Percentiles rank a stretch among this genome's conserved stretches.
phyloP scores from a whole-genome alignment of 2,797 vertebrate species.

The Capromys pilorides region DNA sequence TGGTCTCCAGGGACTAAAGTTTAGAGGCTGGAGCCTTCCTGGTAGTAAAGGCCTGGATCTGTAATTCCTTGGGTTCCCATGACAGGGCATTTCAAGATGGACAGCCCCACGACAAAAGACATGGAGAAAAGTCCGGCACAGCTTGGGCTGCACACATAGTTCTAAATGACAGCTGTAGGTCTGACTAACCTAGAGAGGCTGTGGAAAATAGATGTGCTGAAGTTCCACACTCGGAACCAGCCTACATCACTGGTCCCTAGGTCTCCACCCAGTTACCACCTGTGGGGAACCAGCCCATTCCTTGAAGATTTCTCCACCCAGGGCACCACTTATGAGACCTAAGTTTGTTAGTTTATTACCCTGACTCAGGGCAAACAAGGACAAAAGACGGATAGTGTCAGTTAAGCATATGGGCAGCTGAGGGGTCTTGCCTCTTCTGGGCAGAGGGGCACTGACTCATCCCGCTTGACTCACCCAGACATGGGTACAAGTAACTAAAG shows the following conservation, averaged over 20 bases:
- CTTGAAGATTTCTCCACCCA: background rate
- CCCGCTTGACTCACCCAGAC: background rate
- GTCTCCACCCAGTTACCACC: background rate
- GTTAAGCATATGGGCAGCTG: background rate
- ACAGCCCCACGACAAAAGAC: background rate
- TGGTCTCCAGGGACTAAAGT: background rate
- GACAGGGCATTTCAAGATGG: background rate
- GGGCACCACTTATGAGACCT: background rate
- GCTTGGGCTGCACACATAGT: background rate
- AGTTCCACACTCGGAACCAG: background rate
- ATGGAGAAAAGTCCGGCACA: background rate
- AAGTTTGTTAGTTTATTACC: background rate
- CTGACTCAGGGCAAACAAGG: background rate
- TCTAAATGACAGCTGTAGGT: background rate
- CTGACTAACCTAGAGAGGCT: background rate
- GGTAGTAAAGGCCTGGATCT: background rate
- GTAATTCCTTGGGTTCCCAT: background rate
- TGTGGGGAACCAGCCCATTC: background rate
- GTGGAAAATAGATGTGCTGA: background rate
- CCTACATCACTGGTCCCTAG: background rate
- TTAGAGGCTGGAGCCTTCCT: background rate
- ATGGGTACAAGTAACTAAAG: background rate
- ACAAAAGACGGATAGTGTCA: background rate
- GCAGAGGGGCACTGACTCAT: background rate
- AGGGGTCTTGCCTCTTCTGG: background rate